Percentiles rank a stretch among this genome's conserved stretches.
These are phyloP conservation scores for Silurus aristotelis DNA, from an alignment of 2,797 vertebrate species.

Conservation along the genomic window DNA sequence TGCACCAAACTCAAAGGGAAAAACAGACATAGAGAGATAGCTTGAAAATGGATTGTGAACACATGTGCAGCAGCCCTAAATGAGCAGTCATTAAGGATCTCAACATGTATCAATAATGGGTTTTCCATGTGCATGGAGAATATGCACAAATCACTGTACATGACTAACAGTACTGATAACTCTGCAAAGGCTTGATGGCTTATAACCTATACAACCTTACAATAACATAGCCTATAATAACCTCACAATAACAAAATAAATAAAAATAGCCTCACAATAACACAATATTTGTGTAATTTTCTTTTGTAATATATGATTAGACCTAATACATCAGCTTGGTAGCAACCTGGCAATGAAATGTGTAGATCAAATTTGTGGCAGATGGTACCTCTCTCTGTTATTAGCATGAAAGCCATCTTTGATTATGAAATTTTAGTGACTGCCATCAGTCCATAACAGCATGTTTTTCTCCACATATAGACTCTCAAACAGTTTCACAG, in stretches of 20 bases:
- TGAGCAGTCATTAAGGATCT: slow-evolving; percentile 43
- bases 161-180: background rate
- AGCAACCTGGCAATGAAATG: slow-evolving; percentile 10
- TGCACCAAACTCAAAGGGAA: slow-evolving; percentile 40
- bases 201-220: too few relatives aligned
- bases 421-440: slow-evolving; percentile 53
- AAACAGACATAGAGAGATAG: slow-evolving; percentile 33
- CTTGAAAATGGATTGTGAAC: slow-evolving; percentile 36
- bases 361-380: slow-evolving; percentile 46
- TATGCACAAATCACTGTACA: slow-evolving; percentile 14
- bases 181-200: slow-evolving; percentile 9
- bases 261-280: background rate
- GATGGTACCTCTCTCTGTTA: slow-evolving; percentile 56
- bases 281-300: slow-evolving; percentile 13
- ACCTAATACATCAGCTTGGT: background rate
- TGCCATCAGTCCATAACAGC: slow-evolving; percentile 41
- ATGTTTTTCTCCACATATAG: slow-evolving; percentile 15
- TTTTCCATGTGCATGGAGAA: background rate
- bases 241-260: background rate
- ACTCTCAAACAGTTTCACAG: background rate
- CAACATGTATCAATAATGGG: slow-evolving; percentile 39
- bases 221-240: background rate
- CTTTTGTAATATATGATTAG: slow-evolving; percentile 3
- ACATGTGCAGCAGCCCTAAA: slow-evolving; percentile 36
- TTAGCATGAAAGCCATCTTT: slow-evolving; percentile 54